Evolutionary conservation across 2,888 invertebrate species (phyloP), one percentile per base, ranked within the genome.

Genomic region (Caenorhabditis plicata): DNA sequence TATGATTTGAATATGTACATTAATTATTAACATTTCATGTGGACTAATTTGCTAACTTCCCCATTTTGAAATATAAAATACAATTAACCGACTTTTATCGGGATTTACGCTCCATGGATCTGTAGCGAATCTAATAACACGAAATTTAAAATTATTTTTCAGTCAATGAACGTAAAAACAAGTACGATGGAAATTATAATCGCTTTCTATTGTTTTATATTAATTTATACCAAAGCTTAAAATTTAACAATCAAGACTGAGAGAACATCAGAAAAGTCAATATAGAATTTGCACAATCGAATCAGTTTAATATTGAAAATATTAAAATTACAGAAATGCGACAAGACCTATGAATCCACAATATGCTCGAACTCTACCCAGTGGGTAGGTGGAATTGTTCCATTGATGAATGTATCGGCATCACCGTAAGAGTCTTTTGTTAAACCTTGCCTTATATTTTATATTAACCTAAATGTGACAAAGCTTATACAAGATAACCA

Each of bases 331-430:
- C 44, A 78, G 78, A 49, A 50, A 9, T 78, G 78, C 42, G 73
- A 77, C 2, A 27, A 51, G 0, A 65, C 68, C 2, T 78, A 60
- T 57, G 66, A 71, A 35, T 74, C 71, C 7, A 50, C 67, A 7
- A 62, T 61, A 5, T 79, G 79, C 43, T 47, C 65, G 3, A 31
- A 46, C 0, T 68, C 68, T 27, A 60, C 63, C 32, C 68, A 75
- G 33, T 79, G 79, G 79, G 74, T 80, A 19, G 76, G 75, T 20
- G 78, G 78, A 38, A 73, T 78, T 36, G 74, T 68, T 4, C 78
- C 78, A 11, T 60, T 74, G 5, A 43, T 70, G 44, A 76, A 78
- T 46, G 71, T 58, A 7, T 50, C 73, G 3, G 44, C 51, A 1
- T 54, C 54, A 35, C 68, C 74, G 58, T 67, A 22, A 50, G 64